Percentiles rank a stretch among this genome's conserved stretches.
Evolutionary conservation across 2,113 vertebrate genomes (phyloP).

Genomic region (Tamias sibiricus): DNA sequence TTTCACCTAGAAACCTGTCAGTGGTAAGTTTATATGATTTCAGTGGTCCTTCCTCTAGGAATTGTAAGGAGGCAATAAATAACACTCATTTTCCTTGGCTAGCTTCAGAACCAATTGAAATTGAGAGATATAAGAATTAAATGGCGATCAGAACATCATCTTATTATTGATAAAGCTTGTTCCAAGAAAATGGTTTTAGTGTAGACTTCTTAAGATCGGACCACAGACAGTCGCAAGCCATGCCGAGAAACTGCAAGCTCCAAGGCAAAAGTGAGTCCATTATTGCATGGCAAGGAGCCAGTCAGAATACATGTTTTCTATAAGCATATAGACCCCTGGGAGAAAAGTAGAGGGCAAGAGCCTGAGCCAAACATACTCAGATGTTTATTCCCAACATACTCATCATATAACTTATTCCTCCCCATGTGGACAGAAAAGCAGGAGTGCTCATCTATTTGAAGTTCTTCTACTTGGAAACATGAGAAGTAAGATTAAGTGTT

Average conservation of each 20-base stretch:
- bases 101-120: constrained; percentile 45
- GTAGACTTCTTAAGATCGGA: background rate
- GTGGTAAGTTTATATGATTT: constrained; percentile 12
- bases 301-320: constrained; percentile 10
- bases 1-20: background rate
- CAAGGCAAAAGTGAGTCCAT: background rate
- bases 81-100: background rate
- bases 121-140: constrained; percentile 1
- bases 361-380: background rate
- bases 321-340: background rate
- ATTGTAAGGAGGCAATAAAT: background rate
- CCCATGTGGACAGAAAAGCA: constrained; percentile 22
- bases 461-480: constrained; percentile 53
- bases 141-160: background rate
- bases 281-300: constrained; percentile 24
- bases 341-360: constrained; percentile 15
- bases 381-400: constrained; percentile 39
- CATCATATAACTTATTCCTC: constrained; percentile 47
- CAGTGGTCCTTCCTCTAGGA: background rate
- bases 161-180: background rate
- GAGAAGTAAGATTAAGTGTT: constrained; percentile 71
- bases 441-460: constrained; percentile 53
- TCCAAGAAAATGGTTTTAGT: constrained; percentile 32
- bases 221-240: background rate
- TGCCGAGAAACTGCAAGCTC: background rate